Conservation (phyloP, 2,797 vertebrate genomes). For the Naso thynnoides region DNA sequence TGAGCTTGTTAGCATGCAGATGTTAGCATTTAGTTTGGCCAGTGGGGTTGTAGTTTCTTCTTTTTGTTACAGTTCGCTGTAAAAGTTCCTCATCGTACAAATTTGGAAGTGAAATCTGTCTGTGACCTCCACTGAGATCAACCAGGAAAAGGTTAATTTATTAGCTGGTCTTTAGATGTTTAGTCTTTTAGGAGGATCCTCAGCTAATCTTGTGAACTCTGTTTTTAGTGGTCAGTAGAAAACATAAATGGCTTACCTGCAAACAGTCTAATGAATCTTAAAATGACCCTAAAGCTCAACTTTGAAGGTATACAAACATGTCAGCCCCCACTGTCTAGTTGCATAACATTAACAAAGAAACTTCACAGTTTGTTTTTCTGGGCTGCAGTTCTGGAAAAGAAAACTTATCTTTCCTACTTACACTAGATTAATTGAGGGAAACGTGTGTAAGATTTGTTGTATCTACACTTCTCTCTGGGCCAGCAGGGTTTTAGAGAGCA, state of each 20-base stretch:
- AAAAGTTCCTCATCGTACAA: not conserved
- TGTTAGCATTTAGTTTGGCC: not conserved
- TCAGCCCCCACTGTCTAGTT: not conserved
- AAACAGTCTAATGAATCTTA: no score
- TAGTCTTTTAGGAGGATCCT: conserved; percentile 9
- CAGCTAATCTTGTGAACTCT: conserved; percentile 6
- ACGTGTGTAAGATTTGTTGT: conserved; percentile 14
- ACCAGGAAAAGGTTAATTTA: not conserved
- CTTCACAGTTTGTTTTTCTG: conserved; percentile 16
- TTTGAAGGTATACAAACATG: conserved; percentile 28
- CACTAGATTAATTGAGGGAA: conserved; percentile 11
- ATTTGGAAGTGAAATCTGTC: not conserved
- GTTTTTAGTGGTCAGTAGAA: not conserved
- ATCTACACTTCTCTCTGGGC: conserved; percentile 3
- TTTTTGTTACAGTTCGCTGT: not conserved
- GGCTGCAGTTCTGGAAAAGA: conserved; percentile 12
- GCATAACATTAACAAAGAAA: not conserved
- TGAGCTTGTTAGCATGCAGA: not conserved
- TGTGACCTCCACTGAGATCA: not conserved
- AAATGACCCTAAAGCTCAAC: no score
- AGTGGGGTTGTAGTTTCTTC: no score
- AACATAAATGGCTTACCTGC: conserved; percentile 4
- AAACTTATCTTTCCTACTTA: conserved; percentile 2
- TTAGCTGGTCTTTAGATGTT: not conserved
- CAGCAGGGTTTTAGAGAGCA: conserved; percentile 19